Evolutionary conservation across 2,113 vertebrate species (phyloP), one percentile per base, ranked within the genome.

Genomic region (Antechinus flavipes): DNA sequence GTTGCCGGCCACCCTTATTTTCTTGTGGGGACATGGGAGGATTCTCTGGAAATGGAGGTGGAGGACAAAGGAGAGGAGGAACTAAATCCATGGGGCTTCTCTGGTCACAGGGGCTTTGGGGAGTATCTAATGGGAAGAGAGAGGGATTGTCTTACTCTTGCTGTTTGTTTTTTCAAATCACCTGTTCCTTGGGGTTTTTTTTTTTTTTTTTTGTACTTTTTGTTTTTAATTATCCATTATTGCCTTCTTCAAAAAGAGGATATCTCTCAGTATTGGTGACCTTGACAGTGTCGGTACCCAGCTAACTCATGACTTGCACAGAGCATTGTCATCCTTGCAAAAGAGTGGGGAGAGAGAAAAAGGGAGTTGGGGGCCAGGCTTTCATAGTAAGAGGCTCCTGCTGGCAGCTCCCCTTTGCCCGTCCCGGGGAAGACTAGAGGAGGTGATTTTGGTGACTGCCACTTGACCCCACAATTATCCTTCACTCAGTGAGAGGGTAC

Each of bases 401-500:
- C 52, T 11, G 4, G 52, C 49, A 91, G n/a, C n/a, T 46, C 49
- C 49, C 54, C 46, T 50, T 35, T 49, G 0, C 24, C 10, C 0
- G 0, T 26, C 90, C 89, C 56, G 0, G 4, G 89, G 54, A 0
- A 22, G 30, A 55, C 0, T 4, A 46, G 56, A 1, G 95, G 91
- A 91, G 24, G 24, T 91, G 23, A 19, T 0, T 0, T 0, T 0
- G 89, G 61, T 2, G 1, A 52, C 9, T 25, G 50, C 46, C 1
- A 90, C 96, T 49, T 47, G 27, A 91, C 54, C n/a, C 0, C 27
- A 92, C 56, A 42, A 68, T 47, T 6, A 68, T 95, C 90, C 25
- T 0, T 12, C 58, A 42, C 16, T 0, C 42, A 2, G 92, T 52
- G 93, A 25, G 93, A 0, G 56, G 50, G 54, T 54, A 84, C 23